These are phyloP conservation scores for Rotaria socialis DNA, from an alignment of 2,888 invertebrate genomes.

Conservation along the genomic window DNA sequence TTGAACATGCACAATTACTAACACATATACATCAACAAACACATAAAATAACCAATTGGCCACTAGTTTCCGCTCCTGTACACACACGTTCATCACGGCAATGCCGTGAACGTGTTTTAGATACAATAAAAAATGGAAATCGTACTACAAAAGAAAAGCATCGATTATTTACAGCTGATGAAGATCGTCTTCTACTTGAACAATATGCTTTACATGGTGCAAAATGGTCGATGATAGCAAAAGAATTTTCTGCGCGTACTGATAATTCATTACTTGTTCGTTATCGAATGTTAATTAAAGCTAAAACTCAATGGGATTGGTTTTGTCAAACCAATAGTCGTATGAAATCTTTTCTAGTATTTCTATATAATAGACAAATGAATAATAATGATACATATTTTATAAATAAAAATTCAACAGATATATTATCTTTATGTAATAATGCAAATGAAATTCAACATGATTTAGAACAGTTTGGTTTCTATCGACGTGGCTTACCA, in stretches of 20 bases:
- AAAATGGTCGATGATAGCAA: neutral
- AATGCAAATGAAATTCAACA: neutral
- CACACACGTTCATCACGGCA: slow-evolving; percentile 15
- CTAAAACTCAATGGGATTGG: slow-evolving; percentile 14
- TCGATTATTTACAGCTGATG: slow-evolving; percentile 4
- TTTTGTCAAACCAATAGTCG: neutral
- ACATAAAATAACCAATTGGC: slow-evolving; percentile 25
- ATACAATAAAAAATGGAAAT: slow-evolving; percentile 17
- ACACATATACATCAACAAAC: neutral
- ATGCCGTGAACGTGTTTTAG: slow-evolving; percentile 33
- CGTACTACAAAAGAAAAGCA: slow-evolving; percentile 4
- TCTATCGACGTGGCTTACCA: slow-evolving; percentile 28
- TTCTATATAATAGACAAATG: slow-evolving; percentile 18
- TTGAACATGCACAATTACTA: slow-evolving; percentile 29
- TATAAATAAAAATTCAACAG: neutral
- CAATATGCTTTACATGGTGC: neutral
- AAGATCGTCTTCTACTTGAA: neutral
- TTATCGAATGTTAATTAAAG: slow-evolving; percentile 20
- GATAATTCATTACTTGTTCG: slow-evolving; percentile 34
- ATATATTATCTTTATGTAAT: neutral
- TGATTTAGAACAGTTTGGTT: slow-evolving; percentile 20
- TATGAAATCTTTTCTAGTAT: slow-evolving; percentile 1
- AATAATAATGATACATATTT: neutral
- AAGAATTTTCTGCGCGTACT: neutral
- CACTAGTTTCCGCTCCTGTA: slow-evolving; percentile 1